phyloP scores from a whole-genome alignment of 2,113 vertebrate species.

The Pseudonaja textilis region DNA sequence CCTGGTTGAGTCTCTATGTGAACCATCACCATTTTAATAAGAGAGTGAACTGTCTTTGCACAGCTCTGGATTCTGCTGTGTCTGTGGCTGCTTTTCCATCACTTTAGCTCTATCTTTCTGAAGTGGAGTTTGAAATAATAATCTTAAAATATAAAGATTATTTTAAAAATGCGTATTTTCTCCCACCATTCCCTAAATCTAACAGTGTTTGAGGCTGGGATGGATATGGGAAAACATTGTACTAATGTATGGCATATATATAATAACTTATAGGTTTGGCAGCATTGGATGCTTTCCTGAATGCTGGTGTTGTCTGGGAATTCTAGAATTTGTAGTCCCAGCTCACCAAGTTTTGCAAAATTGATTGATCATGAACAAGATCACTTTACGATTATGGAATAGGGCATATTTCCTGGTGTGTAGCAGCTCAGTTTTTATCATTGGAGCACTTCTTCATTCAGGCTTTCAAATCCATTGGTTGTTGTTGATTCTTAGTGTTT shows the following conservation, averaged over 20 bases:
- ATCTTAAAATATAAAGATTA: background rate
- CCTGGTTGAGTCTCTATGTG: constrained; percentile 78
- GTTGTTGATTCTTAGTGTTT: background rate
- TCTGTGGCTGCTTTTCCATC: constrained; percentile 15
- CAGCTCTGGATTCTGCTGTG: background rate
- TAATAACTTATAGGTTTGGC: background rate
- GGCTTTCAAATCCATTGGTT: background rate
- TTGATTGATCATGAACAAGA: background rate
- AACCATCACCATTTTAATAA: constrained; percentile 76
- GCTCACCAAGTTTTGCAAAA: background rate
- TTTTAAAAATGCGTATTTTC: background rate
- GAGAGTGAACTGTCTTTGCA: constrained; percentile 56
- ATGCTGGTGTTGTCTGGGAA: background rate
- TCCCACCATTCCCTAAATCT: background rate
- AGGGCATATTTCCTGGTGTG: background rate
- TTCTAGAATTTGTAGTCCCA: background rate
- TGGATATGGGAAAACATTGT: background rate
- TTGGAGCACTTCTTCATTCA: background rate
- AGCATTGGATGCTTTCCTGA: background rate
- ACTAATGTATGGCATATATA: background rate
- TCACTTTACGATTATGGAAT: background rate
- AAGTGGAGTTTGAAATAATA: background rate
- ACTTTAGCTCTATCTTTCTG: constrained; percentile 32
- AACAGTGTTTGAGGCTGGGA: background rate
- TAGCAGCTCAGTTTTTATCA: background rate